Evolutionary conservation across 2,113 vertebrate genomes (phyloP).

Genomic region (Danio rerio): GRCz12tu NC_133188.1:10720501-10721000

Average conservation of each 20-base stretch:
- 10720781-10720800: conserved; percentile 69
- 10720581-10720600: background rate
- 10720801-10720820: conserved; percentile 68
- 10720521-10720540: conserved; percentile 9
- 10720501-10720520: conserved; percentile 19
- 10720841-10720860: conserved; percentile 65
- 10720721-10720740: background rate
- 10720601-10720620: conserved; percentile 45
- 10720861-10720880: conserved; percentile 49
- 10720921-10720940: conserved; percentile 81
- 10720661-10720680: background rate
- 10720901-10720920: conserved; percentile 67
- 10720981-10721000: conserved; percentile 72
- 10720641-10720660: conserved; percentile 31
- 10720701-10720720: conserved; percentile 15
- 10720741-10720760: conserved; percentile 6
- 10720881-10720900: conserved; percentile 54
- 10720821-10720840: conserved; percentile 65
- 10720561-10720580: conserved; percentile 21
- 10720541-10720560: conserved; percentile 42
- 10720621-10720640: conserved; percentile 41
- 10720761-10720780: conserved; percentile 67
- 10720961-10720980: conserved; percentile 84
- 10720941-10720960: conserved; percentile 82
- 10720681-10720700: conserved; percentile 3